These are phyloP conservation scores for Pemphigus obesinymphae DNA, from an alignment of 1,140 invertebrate genomes.

Conservation along the genomic window DNA sequence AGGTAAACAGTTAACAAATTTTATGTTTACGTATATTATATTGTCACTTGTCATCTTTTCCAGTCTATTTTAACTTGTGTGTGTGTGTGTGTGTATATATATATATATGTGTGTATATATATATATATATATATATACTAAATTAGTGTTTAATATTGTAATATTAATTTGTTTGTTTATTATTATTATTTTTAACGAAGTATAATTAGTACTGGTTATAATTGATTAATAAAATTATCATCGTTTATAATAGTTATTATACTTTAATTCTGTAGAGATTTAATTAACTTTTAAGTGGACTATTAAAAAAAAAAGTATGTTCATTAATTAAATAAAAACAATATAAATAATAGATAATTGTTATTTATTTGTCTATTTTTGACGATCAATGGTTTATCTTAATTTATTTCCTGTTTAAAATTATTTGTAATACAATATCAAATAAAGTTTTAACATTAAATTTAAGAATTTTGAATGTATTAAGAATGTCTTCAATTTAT, in stretches of 20 bases:
- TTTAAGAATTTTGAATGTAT: not conserved
- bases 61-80: not conserved
- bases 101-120: too few species aligned
- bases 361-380: not conserved
- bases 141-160: conserved; percentile 1
- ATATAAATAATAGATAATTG: not conserved
- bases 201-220: not conserved
- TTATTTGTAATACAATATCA: not conserved
- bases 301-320: not conserved
- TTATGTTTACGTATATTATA: not conserved
- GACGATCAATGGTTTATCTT: not conserved
- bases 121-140: not conserved
- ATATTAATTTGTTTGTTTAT: conserved; percentile 12
- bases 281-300: not conserved
- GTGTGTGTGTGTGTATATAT: too few species aligned
- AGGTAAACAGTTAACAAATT: not conserved
- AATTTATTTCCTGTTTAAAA: not conserved
- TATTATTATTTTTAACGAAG: not conserved
- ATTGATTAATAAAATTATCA: not conserved
- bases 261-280: not conserved
- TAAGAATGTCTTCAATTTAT: not conserved
- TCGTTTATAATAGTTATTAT: not conserved
- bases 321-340: not conserved
- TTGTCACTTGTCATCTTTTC: conserved; percentile 1
- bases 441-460: not conserved